Evolutionary conservation across 2,888 invertebrate genomes (phyloP).

Genomic region (Drosophila koepferae): DNA sequence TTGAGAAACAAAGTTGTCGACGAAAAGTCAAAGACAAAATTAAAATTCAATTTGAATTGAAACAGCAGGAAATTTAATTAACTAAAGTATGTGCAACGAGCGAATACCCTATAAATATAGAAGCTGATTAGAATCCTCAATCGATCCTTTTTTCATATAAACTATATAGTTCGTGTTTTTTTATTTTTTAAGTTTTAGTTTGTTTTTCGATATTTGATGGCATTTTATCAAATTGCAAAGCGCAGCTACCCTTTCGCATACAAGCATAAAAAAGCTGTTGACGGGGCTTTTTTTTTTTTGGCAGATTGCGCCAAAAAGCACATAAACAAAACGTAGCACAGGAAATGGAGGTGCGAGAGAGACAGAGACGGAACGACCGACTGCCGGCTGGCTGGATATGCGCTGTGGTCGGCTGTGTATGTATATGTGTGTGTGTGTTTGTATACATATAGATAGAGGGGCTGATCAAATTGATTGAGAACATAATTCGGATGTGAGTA

Average conservation of each 20-base stretch:
- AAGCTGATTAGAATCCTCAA: neutral
- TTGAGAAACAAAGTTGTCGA: conserved; percentile 52
- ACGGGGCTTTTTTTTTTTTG: conserved; percentile 35
- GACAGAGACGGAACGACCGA: neutral
- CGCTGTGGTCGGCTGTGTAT: neutral
- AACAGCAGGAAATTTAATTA: neutral
- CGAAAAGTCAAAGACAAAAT: conserved; percentile 10
- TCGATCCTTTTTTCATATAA: neutral
- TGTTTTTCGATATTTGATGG: neutral
- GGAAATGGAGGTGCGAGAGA: conserved; percentile 37
- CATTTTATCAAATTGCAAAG: neutral
- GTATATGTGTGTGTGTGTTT: neutral
- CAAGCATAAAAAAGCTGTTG: conserved; percentile 41
- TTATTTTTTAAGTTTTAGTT: neutral
- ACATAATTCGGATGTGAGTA: conserved; percentile 13
- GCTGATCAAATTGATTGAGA: conserved; percentile 16
- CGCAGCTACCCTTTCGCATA: neutral
- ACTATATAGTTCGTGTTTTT: neutral
- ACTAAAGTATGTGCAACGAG: neutral
- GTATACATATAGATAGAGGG: conserved; percentile 3
- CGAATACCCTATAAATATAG: conserved; percentile 2
- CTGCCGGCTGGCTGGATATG: conserved; percentile 12
- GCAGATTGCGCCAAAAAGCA: conserved; percentile 34
- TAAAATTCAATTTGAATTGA: conserved; percentile 4
- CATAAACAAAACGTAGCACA: conserved; percentile 52